Evolutionary conservation across 2,797 vertebrate genomes (phyloP).

Genomic region (Neosilurus hyrtlii): DNA sequence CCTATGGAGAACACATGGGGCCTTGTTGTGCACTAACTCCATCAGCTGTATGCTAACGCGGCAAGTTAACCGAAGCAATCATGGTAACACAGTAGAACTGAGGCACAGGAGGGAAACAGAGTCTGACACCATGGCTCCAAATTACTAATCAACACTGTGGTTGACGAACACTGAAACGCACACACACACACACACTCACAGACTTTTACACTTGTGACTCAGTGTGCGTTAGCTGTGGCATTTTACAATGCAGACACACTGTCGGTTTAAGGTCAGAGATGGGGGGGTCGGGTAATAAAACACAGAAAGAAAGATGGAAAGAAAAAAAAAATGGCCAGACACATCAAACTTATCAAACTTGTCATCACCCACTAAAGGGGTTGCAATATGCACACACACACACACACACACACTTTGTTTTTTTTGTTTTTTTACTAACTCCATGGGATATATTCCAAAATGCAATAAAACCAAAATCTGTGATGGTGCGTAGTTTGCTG

Average conservation of each 20-base stretch:
- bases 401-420: not conserved
- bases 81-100: slow-evolving; percentile 22
- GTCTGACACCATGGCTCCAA: slow-evolving; percentile 13
- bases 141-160: slow-evolving; percentile 44
- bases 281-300: too few relatives aligned
- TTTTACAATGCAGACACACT: not conserved
- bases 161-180: not conserved
- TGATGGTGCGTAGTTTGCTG: too few relatives aligned
- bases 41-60: slow-evolving; percentile 14
- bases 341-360: not conserved
- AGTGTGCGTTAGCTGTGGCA: slow-evolving; percentile 23
- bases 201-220: slow-evolving; percentile 13
- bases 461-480: too few relatives aligned
- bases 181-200: slow-evolving; percentile 31
- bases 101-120: slow-evolving; percentile 1
- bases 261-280: slow-evolving; percentile 2
- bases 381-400: slow-evolving; percentile 1
- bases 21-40: slow-evolving; percentile 14
- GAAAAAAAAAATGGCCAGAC: not conserved
- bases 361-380: not conserved
- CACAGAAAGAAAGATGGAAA: not conserved
- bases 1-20: not conserved
- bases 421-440: not conserved
- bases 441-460: too few relatives aligned
- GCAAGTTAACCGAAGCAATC: not conserved